phyloP scores from a whole-genome alignment of 2,888 invertebrate species.

The Nebria brevicollis region DNA sequence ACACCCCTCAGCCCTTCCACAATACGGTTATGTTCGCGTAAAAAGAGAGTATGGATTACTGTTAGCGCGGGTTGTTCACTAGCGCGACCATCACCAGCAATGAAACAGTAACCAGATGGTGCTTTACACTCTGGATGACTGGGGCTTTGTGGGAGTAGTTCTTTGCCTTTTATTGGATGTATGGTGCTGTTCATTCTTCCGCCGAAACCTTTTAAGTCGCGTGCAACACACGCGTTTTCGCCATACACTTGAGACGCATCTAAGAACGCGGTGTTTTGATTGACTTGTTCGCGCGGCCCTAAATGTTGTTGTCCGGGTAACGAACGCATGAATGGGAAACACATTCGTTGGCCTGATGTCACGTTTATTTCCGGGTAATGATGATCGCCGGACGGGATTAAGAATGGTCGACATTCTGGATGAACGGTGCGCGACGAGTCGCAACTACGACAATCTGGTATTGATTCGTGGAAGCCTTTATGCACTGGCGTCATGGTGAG shows the following conservation, averaged over 20 bases:
- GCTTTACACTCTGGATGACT: constrained; percentile 90
- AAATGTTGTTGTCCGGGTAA: constrained; percentile 90
- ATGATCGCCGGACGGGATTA: constrained; percentile 87
- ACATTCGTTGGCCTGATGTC: constrained; percentile 83
- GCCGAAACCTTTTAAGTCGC: constrained; percentile 79
- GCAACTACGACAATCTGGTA: constrained; percentile 89
- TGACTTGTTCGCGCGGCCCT: constrained; percentile 91
- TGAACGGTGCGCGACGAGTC: constrained; percentile 89
- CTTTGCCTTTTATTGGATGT: constrained; percentile 79
- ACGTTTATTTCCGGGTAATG: constrained; percentile 89
- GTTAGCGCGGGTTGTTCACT: constrained; percentile 93
- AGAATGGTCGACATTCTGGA: constrained; percentile 93
- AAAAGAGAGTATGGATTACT: constrained; percentile 86
- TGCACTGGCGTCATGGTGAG: constrained; percentile 93
- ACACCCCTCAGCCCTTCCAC: constrained; percentile 80
- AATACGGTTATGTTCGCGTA: constrained; percentile 90
- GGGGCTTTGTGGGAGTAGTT: constrained; percentile 81
- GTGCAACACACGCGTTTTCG: constrained; percentile 83
- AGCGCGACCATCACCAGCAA: constrained; percentile 89
- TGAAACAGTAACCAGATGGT: constrained; percentile 85
- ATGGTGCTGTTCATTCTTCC: constrained; percentile 85
- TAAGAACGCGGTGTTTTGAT: constrained; percentile 91
- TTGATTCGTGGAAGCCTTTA: constrained; percentile 89
- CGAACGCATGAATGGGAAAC: constrained; percentile 95
- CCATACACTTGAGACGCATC: constrained; percentile 82